Evolutionary conservation across 2,113 vertebrate genomes (phyloP), one percentile per base, ranked within the genome.

Genomic region (Scophthalmus maximus): DNA sequence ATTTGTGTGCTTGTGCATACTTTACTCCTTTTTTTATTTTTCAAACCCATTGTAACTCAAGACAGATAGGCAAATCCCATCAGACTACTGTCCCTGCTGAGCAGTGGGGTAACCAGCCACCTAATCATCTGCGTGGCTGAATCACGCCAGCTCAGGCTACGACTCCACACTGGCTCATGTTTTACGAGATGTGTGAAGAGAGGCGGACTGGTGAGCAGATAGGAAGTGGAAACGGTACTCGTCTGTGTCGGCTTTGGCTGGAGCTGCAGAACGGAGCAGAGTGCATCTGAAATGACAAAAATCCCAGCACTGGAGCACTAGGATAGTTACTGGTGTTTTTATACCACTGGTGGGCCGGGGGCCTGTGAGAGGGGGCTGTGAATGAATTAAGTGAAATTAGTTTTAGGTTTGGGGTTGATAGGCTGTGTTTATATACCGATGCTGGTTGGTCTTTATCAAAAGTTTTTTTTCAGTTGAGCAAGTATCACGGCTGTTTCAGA

Each of bases 31-130:
- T 70, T 32, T 36, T 15, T 32, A 56, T 20, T n/a, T n/a, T n/a
- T n/a, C 6, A n/a, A 30, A 65, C 25, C 20, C 49, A 49, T 73
- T 68, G 23, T 80, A 79, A 81, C 65, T 81, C 26, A 73, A 81
- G 49, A 51, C 71, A 55, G 65, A 70, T n/a, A 52, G 59, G 51
- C 53, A 42, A 66, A 71, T 56, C 63, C 55, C 34, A 34, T 3
- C 1, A 77, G 68, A 68, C 72, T 81, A 66, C 60, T n/a, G 10
- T 67, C 65, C 42, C 76, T 63, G 78, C 78, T 46, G 78, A 74
- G 67, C 79, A 79, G 83, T 47, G 65, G 57, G 23, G 49, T 18
- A 27, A 79, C 42, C 66, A 26, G 64, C 62, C 42, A 71, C 32
- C 53, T 68, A 32, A 68, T 76, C 64, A 23, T 52, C 50, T 34